These are phyloP conservation scores for Sardina pilchardus DNA, from an alignment of 2,113 vertebrate genomes.

Conservation along the genomic window DNA sequence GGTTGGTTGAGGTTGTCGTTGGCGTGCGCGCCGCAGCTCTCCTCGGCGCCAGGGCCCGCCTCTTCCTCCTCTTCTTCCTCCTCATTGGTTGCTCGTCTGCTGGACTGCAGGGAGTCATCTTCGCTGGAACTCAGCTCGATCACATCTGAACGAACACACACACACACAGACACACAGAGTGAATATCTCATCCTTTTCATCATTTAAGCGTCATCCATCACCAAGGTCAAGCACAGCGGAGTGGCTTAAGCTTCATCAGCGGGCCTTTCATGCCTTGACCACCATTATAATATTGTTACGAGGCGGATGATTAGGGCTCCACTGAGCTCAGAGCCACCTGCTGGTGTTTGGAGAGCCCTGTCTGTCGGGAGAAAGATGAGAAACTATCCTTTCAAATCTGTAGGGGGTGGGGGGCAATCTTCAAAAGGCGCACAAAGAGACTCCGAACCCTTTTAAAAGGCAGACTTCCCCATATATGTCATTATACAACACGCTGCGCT, in stretches of 20 bases:
- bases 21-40: conserved; percentile 81
- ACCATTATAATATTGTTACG: not conserved
- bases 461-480: too few species aligned
- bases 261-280: not conserved
- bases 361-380: not conserved
- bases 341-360: not conserved
- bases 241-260: not conserved
- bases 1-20: conserved; percentile 86
- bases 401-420: not conserved
- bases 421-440: not conserved
- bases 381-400: not conserved
- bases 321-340: not conserved
- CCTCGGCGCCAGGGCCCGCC: conserved; percentile 70
- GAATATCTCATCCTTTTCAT: not conserved
- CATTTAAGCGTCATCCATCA: not conserved
- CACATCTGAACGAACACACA: conserved; percentile 1
- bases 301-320: not conserved
- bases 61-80: conserved; percentile 56
- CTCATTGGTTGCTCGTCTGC: conserved; percentile 77
- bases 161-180: not conserved
- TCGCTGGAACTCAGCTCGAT: conserved; percentile 83
- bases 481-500: not conserved
- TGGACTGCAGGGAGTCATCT: conserved; percentile 77
- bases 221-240: not conserved
- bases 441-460: not conserved